Base-by-base conservation (phyloP, 2,113 vertebrate genomes). In the Geococcyx californianus region DNA sequence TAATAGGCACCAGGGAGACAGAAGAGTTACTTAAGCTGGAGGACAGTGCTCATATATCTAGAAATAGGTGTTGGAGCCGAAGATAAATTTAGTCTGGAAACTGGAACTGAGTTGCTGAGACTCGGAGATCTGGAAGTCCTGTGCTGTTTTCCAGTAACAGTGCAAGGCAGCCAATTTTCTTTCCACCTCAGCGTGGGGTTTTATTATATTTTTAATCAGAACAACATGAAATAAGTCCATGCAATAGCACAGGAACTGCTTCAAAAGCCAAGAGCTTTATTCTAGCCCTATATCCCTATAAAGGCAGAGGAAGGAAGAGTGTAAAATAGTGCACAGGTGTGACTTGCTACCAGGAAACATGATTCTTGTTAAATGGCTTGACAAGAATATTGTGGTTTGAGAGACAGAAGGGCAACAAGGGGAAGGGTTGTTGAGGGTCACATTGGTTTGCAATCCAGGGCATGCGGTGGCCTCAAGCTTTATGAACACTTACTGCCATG, bases 381-480 rank as follows among this genome's bases (percentile, higher is more conserved):
- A 94, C 94, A 96, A 88, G 68, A 92, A 88, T 92, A 92, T 60
- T 90, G 93, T 92, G 68, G 83, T 93, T 94, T 93, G 64, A 76
- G 76, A 90, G 76, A 68, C 59, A 87, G 52, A 81, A 90, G 86
- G 86, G 89, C 94, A 97, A 64, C 24, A 40, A 94, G 80, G 91
- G 86, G 73, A 90, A 94, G 52, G 69, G 93, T 84, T 92, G 73
- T 79, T 25, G 49, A 94, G 89, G 73, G 92, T 94, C 90, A 92
- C 64, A 31, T 36, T 92, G 76, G 31, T 90, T 90, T 70, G 73
- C 73, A 94, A 73, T 72, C 69, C 86, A 79, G 93, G 88, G 90
- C 92, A 79, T 7, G 28, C 45, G 52, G 49, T 89, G 76, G 90
- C 92, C 93, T 96, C 44, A 60, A 92, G 60, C 83, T 96, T 95